A percentile compares a stretch with the other conserved stretches of the same genome.
These are phyloP conservation scores for Charaxes varanes DNA, from an alignment of 1,140 invertebrate species.

Conservation along the genomic window DNA sequence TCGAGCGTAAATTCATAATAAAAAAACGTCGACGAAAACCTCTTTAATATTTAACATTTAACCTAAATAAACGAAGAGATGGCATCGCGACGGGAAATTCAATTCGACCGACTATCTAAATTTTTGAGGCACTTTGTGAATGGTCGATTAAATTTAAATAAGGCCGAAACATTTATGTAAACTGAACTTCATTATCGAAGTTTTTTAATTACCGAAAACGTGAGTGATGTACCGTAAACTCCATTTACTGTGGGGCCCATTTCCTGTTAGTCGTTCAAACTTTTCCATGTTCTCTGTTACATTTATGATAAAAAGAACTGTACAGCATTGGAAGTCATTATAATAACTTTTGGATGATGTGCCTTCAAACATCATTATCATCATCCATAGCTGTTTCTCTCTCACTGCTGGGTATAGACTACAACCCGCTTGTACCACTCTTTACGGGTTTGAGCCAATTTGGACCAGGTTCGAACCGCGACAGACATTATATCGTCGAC, in stretches of 20 bases:
- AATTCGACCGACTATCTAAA: slow-evolving; percentile 12
- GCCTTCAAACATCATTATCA: too few relatives aligned
- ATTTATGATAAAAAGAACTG: slow-evolving; percentile 32
- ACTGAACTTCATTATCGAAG: slow-evolving; percentile 16
- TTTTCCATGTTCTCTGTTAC: slow-evolving; percentile 36
- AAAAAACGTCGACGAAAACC: too few relatives aligned
- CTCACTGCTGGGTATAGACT: too few relatives aligned
- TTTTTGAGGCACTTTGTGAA: slow-evolving; percentile 9
- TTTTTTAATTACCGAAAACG: slow-evolving; percentile 25
- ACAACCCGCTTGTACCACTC: too few relatives aligned
- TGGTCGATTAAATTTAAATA: slow-evolving; percentile 18
- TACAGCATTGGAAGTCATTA: slow-evolving; percentile 42
- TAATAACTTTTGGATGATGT: slow-evolving; percentile 46
- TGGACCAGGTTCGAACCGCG: too few relatives aligned
- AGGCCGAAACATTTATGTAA: slow-evolving; percentile 11
- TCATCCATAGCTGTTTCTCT: too few relatives aligned
- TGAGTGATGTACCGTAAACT: slow-evolving; percentile 17
- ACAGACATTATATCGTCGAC: too few relatives aligned
- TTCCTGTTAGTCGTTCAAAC: slow-evolving; percentile 24
- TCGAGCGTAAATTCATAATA: too few relatives aligned
- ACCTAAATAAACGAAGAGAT: too few relatives aligned
- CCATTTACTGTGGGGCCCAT: slow-evolving; percentile 17
- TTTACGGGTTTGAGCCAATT: too few relatives aligned
- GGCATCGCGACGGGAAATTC: too few relatives aligned
- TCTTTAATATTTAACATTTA: too few relatives aligned